Evolutionary conservation across 2,797 vertebrate genomes (phyloP).

Genomic region (Peromyscus attwateri): DNA sequence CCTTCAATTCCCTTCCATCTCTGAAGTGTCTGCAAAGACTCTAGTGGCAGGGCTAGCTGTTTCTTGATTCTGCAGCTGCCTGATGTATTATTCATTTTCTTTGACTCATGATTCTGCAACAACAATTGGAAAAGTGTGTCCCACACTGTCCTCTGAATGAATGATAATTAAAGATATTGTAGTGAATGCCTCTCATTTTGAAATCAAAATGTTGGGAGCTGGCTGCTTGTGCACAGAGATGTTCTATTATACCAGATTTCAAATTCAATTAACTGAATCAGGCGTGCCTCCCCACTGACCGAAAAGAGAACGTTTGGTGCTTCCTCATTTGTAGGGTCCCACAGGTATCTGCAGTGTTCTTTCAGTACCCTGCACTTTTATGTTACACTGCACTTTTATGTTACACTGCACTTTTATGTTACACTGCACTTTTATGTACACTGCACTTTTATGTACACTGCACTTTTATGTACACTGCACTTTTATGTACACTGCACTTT

Average conservation of each 20-base stretch:
- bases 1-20: slow-evolving; percentile 67
- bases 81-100: slow-evolving; percentile 69
- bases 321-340: slow-evolving; percentile 48
- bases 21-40: slow-evolving; percentile 71
- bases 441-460: too few species aligned
- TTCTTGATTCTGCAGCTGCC: slow-evolving; percentile 64
- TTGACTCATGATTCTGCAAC: slow-evolving; percentile 64
- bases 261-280: slow-evolving; percentile 59
- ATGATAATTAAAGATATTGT: slow-evolving; percentile 66
- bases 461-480: too few species aligned
- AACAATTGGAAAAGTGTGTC: slow-evolving; percentile 73
- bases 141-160: slow-evolving; percentile 67
- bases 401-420: too few species aligned
- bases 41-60: slow-evolving; percentile 22
- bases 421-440: too few species aligned
- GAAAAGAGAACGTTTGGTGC: slow-evolving; percentile 48
- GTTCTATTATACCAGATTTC: slow-evolving; percentile 64
- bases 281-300: slow-evolving; percentile 58
- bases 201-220: slow-evolving; percentile 64
- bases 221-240: slow-evolving; percentile 53
- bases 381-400: too few species aligned
- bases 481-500: background rate
- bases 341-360: slow-evolving; percentile 44
- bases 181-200: slow-evolving; percentile 74
- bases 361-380: too few species aligned